Evolutionary conservation across 2,888 invertebrate species (phyloP), one percentile per base, ranked within the genome.

Genomic region (Diarsia dahlii): DNA sequence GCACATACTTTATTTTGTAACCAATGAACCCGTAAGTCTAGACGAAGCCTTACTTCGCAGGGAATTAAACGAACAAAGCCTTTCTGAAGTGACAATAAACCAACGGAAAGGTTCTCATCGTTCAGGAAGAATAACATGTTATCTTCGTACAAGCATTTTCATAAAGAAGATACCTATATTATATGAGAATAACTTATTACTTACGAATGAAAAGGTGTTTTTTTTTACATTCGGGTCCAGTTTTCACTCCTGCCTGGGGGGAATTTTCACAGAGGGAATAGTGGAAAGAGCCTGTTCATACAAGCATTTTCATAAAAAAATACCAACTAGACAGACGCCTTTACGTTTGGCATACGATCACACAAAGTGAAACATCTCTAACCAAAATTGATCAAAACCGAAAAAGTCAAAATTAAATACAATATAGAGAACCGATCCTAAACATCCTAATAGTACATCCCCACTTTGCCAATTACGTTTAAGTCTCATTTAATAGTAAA

Each of bases 11-110:
- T 84, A 84, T 87, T 84, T 84, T 87, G 88, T 84, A 84, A 82
- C 85, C 87, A 82, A 80, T 87, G 86, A 86, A 83, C 84, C 86
- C 80, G 78, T 80, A 67, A 87, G 95, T 95, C 95, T 95, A 95
- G 95, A 95, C 95, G 95, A 95, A 95, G 92, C 95, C 94, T 76
- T 93, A 91, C 78, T 74, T 71, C 80, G 73, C 80, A 77, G 83
- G 87, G 91, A 87, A 92, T 93, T 93, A 91, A 90, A 83, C 76
- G 80, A 84, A 89, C 91, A 90, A 90, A 91, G 90, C 87, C 86
- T 83, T 82, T 87, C 82, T 79, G 78, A 87, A 89, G 89, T 88
- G 89, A 84, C 84, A 84, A 90, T 91, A 89, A 90, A 89, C 84
- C 81, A 69, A 80, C 71, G 75, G 84, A 82, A 80, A 85, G 76